A percentile compares a stretch with the other conserved stretches of the same genome.
Conservation (phyloP, 2,888 invertebrate species). For the Oeneis ivallda region DNA sequence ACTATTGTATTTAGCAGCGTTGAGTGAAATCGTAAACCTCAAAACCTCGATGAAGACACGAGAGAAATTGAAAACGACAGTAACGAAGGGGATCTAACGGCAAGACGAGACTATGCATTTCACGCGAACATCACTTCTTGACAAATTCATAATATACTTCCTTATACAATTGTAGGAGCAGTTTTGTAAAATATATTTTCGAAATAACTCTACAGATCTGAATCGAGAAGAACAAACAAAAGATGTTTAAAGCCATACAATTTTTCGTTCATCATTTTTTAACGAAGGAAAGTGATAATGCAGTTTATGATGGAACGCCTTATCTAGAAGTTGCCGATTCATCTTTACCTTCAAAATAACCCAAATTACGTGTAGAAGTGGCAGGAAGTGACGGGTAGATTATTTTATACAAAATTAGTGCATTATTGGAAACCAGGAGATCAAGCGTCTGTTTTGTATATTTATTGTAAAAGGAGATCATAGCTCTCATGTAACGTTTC, state of each 20-base stretch:
- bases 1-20: conserved; percentile 54
- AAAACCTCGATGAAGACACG: conserved; percentile 63
- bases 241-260: neutral
- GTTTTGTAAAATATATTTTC: neutral
- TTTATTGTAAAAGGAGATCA: neutral
- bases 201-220: neutral
- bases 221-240: neutral
- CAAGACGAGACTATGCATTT: conserved; percentile 34
- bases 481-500: neutral
- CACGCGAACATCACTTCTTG: conserved; percentile 10
- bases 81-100: conserved; percentile 49
- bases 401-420: neutral
- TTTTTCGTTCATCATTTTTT: neutral
- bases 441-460: neutral
- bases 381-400: neutral
- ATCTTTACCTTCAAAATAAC: neutral
- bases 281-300: neutral
- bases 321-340: neutral
- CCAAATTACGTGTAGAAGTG: neutral
- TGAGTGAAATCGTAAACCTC: conserved; percentile 71
- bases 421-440: no score
- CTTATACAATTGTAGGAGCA: neutral
- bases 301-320: neutral
- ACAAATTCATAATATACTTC: neutral
- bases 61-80: conserved; percentile 39